Evolutionary conservation across 2,888 invertebrate species (phyloP), one percentile per base, ranked within the genome.

Genomic region (Pediacus dermestoides): DNA sequence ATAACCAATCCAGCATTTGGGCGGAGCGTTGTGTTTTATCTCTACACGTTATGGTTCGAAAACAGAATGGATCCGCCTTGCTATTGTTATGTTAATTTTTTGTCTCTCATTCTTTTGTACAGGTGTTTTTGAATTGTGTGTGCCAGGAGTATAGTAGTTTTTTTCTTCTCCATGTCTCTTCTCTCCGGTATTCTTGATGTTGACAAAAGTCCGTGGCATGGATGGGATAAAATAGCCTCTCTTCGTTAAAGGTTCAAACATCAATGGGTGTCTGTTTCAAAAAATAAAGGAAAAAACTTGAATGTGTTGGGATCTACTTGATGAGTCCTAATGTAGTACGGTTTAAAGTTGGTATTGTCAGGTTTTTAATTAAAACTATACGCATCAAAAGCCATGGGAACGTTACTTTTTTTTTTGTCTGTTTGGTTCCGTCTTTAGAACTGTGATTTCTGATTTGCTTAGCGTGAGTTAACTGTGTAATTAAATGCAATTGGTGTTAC

Each of bases 61-160:
- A 61, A 57, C 58, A 54, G 57, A 56, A 58, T 52, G 55, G 58
- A 58, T 48, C 62, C 69, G 66, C 69, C 69, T 60, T 42, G 50
- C 58, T 50, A 63, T 68, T 69, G 67, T 69, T 54, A 67, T 68
- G 68, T 64, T 67, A 67, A 68, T 68, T 67, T 67, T 68, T 67
- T 68, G 63, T 68, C 66, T 67, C 66, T 65, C 61, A 57, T 61
- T 59, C 64, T 63, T 65, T 67, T 67, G 59, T 68, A 67, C 68
- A 69, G 68, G 69, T 69, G 69, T 68, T 69, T 67, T 58, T 53
- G 62, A 60, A 66, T 68, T 66, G 64, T 66, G 51, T 51, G 48
- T 38, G 45, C 48, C 10, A 28, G 14, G 13, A 13, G 28, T 10
- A 28, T 7, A 28, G 46, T 52, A 48, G 46, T 48, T 52, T 52